Evolutionary conservation across 2,113 vertebrate species (phyloP), one percentile per base, ranked within the genome.

Genomic region (Jaculus jaculus): DNA sequence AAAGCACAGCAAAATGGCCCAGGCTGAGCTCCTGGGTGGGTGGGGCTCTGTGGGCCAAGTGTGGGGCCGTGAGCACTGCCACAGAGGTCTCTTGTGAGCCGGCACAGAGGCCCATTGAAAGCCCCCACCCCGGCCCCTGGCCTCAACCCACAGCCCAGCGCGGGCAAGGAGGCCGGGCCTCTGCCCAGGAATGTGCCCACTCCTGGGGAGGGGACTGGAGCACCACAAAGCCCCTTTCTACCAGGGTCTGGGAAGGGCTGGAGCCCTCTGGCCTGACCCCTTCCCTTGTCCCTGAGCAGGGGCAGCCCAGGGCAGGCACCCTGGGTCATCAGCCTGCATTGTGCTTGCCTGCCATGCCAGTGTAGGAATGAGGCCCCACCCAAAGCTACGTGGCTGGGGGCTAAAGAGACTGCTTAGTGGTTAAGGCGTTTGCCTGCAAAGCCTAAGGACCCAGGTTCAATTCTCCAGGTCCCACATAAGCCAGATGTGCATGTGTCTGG

Each of bases 21-120:
- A 68, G 94, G 78, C 63, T 2, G 16, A 73, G 87, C 72, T 85
- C 37, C 42, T 65, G 86, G 92, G 78, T 1, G 8, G 90, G 95
- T 17, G 74, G 91, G 78, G 92, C 68, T 81, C 73, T 28, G 65
- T 37, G 81, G 93, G 86, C 17, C 0, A 3, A 47, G 89, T 20
- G 66, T 94, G 86, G 83, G 83, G 85, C 90, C 34, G 3, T 37
- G 63, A 82, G 92, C 66, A 42, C 15, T 4, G 85, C 93, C 92
- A 97, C 96, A 97, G 96, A 96, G 93, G 94, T 90, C 90, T 66
- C 96, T 97, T 97, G 96, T 97, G 85, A 96, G 80, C 66, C 6
- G 1, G 93, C 92, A 97, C 94, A 97, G 96, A 97, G 95, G 92
- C 93, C 93, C 93, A 97, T 97, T 97, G 95, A 97, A 58, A 93